Percentiles rank a stretch among this genome's conserved stretches.
Conservation (phyloP, 2,113 vertebrate species). For the Isurus oxyrinchus region DNA sequence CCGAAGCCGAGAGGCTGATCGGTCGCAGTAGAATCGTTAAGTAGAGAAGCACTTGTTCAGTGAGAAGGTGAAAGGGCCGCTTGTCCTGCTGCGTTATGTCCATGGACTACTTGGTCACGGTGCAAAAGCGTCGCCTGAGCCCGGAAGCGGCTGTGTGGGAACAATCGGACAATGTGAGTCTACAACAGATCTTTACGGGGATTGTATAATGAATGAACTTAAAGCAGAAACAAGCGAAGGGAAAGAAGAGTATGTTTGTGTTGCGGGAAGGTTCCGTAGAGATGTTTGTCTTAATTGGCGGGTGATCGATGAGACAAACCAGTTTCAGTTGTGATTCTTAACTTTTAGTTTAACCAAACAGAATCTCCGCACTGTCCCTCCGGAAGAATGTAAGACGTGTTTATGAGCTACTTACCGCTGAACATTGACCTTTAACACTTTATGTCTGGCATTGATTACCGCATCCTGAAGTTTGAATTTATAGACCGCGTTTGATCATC, state of each 20-base stretch:
- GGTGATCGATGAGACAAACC: neutral
- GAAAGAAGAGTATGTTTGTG: neutral
- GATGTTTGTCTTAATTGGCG: neutral
- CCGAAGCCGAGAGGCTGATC: too few relatives aligned
- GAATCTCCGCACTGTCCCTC: neutral
- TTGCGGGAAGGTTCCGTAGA: neutral
- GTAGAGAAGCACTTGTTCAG: too few relatives aligned
- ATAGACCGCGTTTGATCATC: neutral
- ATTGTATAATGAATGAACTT: neutral
- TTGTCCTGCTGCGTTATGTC: neutral
- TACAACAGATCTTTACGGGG: neutral
- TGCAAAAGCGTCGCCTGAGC: constrained; percentile 43
- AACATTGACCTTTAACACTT: neutral
- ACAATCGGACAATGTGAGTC: constrained; percentile 40
- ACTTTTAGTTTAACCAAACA: neutral
- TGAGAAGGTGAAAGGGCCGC: neutral
- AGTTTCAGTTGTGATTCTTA: neutral
- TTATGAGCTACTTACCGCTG: neutral
- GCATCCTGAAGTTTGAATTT: neutral
- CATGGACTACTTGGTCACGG: constrained; percentile 44
- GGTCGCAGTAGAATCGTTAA: too few relatives aligned
- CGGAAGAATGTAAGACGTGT: neutral
- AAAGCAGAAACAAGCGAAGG: constrained; percentile 40
- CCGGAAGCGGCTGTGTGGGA: constrained; percentile 38
- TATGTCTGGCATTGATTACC: too few relatives aligned